Base-by-base conservation (phyloP, 2,113 vertebrate genomes). In the Sakesphorus luctuosus region DNA sequence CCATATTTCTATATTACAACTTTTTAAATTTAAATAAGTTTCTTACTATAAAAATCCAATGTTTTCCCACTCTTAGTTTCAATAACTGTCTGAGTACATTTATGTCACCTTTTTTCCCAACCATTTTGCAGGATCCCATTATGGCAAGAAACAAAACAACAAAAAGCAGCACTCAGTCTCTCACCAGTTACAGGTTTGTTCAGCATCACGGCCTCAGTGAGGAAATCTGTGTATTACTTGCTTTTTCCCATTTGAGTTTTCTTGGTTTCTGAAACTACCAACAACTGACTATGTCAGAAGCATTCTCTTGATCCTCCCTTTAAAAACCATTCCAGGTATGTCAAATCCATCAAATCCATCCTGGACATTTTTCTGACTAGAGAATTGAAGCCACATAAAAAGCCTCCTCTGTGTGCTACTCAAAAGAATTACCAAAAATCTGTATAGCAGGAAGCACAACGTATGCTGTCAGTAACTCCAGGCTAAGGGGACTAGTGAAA, bases 331-430 rank as follows among this genome's bases (percentile, higher is more conserved):
- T 87, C 38, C 65, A 86, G 83, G 47, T 84, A 78, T 72, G 92
- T 94, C 88, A 94, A 90, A 92, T 89, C 85, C 87, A 73, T 93
- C 91, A 94, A 87, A 93, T 56, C 59, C 73, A 71, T 68, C 68
- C 61, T 33, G 66, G 69, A 85, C 56, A 72, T 92, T 93, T 89
- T 94, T 92, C 83, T 88, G 88, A 90, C 92, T 92, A 72, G 83
- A 93, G 79, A 93, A 96, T 93, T 93, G 79, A 86, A 83, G 90
- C 90, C 59, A 59, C 59, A 92, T 71, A 84, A 94, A 94, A 72
- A 81, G 67, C 72, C 62, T 90, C 63, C 78, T 77, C 53, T 74
- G 75, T 56, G 75, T 49, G 82, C 82, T 90, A 71, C 78, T 95
- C 50, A 52, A 69, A 96, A 94, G 67, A 83, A 94, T 95, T 77